Conservation (phyloP, 2,113 vertebrate species). For the Atlantisia rogersi region DNA sequence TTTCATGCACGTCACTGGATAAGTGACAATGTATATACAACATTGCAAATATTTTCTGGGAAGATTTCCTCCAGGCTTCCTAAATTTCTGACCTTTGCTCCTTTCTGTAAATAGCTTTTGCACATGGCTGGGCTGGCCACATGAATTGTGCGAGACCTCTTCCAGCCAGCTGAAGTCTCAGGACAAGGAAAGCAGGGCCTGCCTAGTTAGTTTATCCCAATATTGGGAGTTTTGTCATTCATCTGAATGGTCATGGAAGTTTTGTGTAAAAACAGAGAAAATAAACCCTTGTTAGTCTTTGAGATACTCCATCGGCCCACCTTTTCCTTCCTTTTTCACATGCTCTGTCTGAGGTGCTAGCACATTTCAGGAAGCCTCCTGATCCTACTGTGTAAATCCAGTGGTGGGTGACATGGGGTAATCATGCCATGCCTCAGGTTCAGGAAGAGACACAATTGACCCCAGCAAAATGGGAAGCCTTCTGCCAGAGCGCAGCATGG, state of each 20-base stretch:
- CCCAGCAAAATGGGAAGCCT: neutral
- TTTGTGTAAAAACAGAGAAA: neutral
- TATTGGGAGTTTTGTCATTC: neutral
- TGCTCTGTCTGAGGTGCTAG: neutral
- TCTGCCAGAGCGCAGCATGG: neutral
- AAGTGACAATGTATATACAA: neutral
- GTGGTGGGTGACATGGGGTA: neutral
- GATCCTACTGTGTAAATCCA: neutral
- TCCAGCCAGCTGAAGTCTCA: neutral
- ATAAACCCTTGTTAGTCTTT: neutral
- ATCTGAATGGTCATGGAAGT: neutral
- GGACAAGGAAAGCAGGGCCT: neutral
- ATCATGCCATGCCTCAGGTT: neutral
- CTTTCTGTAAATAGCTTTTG: constrained; percentile 30
- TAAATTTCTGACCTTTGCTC: constrained; percentile 35
- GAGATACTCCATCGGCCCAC: neutral
- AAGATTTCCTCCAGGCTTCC: constrained; percentile 36
- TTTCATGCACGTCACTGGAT: neutral
- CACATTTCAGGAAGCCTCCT: neutral
- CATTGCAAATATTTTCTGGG: constrained; percentile 10
- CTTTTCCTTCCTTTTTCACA: neutral
- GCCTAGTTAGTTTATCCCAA: neutral
- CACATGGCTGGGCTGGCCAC: neutral
- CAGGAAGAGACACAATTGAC: neutral
- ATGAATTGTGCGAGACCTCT: neutral